Percentiles rank a stretch among this genome's conserved stretches.
Conservation (phyloP, 2,888 invertebrate genomes). For the Hyles lineata region DNA sequence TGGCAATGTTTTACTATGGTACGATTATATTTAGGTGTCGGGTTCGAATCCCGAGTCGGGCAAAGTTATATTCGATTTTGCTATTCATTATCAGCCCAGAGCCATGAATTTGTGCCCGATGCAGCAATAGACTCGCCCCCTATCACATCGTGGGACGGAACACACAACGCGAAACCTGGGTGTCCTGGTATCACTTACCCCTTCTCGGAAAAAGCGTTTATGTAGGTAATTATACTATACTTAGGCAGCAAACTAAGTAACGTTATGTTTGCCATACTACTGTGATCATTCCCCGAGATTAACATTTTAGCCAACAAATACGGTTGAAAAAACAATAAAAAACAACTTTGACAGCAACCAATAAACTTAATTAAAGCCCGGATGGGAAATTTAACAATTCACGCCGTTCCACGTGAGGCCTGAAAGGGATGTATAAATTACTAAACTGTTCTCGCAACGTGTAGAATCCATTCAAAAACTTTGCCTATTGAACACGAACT, state of each 20-base stretch:
- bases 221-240: too few relatives aligned
- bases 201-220: too few relatives aligned
- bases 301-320: not conserved
- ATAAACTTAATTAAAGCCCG: not conserved
- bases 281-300: not conserved
- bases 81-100: too few relatives aligned
- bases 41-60: too few relatives aligned
- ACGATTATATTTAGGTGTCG: too few relatives aligned
- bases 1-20: too few relatives aligned
- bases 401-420: not conserved
- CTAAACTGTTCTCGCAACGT: slow-evolving; percentile 15
- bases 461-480: slow-evolving; percentile 37
- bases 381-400: not conserved
- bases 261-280: not conserved
- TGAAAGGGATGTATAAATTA: slow-evolving; percentile 12
- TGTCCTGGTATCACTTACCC: too few relatives aligned
- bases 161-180: too few relatives aligned
- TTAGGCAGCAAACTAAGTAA: not conserved
- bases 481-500: slow-evolving; percentile 30
- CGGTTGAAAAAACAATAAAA: not conserved
- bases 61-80: too few relatives aligned
- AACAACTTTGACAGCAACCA: not conserved
- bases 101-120: too few relatives aligned
- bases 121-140: too few relatives aligned
- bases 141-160: too few relatives aligned